Conservation (phyloP, 2,888 invertebrate genomes). For the Cenopis cana region DNA sequence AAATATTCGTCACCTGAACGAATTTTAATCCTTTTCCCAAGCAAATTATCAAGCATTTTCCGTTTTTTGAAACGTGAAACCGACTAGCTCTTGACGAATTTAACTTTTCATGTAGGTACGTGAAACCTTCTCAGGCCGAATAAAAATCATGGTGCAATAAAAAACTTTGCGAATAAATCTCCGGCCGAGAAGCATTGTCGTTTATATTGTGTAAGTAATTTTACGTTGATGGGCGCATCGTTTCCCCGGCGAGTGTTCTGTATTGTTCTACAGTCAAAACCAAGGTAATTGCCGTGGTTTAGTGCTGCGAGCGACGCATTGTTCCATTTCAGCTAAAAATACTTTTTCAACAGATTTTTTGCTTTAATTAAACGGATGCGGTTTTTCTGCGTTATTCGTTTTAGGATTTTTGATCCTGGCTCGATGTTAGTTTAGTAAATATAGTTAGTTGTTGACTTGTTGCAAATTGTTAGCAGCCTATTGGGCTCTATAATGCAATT, state of each 20-base stretch:
- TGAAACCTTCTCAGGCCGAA: constrained; percentile 2
- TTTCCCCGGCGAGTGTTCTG: constrained; percentile 38
- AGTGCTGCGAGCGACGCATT: constrained; percentile 53
- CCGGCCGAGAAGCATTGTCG: constrained; percentile 28
- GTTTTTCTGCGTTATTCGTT: constrained; percentile 28
- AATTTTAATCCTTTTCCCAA: no score
- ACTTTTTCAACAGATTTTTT: constrained; percentile 48
- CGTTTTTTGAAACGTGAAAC: neutral
- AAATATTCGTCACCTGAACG: no score
- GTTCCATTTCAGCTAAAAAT: constrained; percentile 55
- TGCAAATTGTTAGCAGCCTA: neutral
- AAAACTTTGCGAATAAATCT: constrained; percentile 42
- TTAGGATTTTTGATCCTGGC: constrained; percentile 17
- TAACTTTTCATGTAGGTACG: neutral
- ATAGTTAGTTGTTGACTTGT: neutral
- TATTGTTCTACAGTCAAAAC: constrained; percentile 44
- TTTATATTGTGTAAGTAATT: constrained; percentile 45
- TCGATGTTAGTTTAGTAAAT: constrained; percentile 12
- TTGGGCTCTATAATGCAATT: neutral
- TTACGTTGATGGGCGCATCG: constrained; percentile 44
- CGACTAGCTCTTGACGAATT: neutral
- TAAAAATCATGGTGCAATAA: constrained; percentile 37
- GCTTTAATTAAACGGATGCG: constrained; percentile 41
- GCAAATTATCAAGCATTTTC: no score
- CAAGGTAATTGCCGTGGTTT: constrained; percentile 45